Evolutionary conservation across 1,140 invertebrate species (phyloP), one percentile per base, ranked within the genome.

Genomic region (Drosophila willistoni): DNA sequence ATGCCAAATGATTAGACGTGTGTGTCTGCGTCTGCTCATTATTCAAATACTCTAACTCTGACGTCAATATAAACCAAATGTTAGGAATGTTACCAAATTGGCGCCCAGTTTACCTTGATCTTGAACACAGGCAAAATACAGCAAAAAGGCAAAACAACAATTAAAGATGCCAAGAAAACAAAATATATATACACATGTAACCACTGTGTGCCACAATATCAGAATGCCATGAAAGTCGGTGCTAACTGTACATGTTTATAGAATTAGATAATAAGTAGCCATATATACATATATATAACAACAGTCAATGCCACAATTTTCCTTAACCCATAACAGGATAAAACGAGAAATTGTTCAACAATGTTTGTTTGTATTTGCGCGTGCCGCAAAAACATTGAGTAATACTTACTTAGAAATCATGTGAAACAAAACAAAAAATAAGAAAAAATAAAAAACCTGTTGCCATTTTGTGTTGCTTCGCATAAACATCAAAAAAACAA

Each of bases 301-400:
- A 19, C 36, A 13, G 36, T 39, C 36, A 39, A 13, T 22, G 17
- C 7, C 9, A 51, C 44, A 22, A 51, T 22, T 51, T 51, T 19
- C 44, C 19, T 51, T 29, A 29, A 51, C 19, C 77, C 59, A 70
- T 62, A 78, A 85, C 63, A 81, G 82, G 78, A 81, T 86, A 68
- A 60, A 85, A 73, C 82, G 66, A 73, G 82, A 79, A 82, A 86
- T 87, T 79, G 79, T 79, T 86, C 71, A 87, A 70, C 57, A 78
- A 77, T 51, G 5, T 29, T 29, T 29, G 29, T 29, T 29, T 29
- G 7, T 29, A 29, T 77, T 80, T 55, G 79, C 67, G 73, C 83
- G 79, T 79, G 82, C 83, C 83, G 82, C 83, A 62, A 63, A 36
- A 54, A 39, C 71, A 51, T 51, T 51, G 44, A 51, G 17, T 51